Conservation (phyloP, 2,113 vertebrate species). For the Enhydra lutris region DNA sequence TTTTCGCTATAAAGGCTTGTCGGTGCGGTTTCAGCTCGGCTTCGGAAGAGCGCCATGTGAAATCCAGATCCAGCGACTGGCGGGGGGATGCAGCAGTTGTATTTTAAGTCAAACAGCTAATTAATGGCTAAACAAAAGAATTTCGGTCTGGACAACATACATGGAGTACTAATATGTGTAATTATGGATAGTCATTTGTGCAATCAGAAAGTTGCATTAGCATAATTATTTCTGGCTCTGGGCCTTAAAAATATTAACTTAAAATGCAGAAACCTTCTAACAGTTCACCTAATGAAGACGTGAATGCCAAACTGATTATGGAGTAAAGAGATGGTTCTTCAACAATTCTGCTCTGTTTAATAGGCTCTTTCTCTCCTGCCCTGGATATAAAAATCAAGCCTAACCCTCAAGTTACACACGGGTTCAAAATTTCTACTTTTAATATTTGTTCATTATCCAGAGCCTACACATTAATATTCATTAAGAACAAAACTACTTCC, state of each 20-base stretch:
- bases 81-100: neutral
- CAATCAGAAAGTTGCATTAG: slow-evolving; percentile 63
- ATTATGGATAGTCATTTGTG: slow-evolving; percentile 59
- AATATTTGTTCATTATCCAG: slow-evolving; percentile 14
- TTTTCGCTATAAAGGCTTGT: neutral
- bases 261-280: slow-evolving; percentile 41
- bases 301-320: slow-evolving; percentile 34
- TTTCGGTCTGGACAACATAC: slow-evolving; percentile 53
- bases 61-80: neutral
- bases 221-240: slow-evolving; percentile 68
- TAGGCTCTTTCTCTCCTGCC: neutral
- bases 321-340: slow-evolving; percentile 6
- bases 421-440: neutral
- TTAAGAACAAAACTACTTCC: slow-evolving; percentile 13
- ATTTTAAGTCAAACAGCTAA: slow-evolving; percentile 61
- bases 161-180: slow-evolving; percentile 48
- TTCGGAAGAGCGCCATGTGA: neutral
- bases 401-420: neutral
- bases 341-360: neutral
- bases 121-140: slow-evolving; percentile 66
- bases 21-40: neutral
- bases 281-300: slow-evolving; percentile 39
- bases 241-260: slow-evolving; percentile 70
- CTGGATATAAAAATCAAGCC: slow-evolving; percentile 28
- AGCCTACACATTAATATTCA: neutral